Evolutionary conservation across 2,113 vertebrate species (phyloP), one percentile per base, ranked within the genome.

Genomic region (Boleophthalmus pectinirostris): DNA sequence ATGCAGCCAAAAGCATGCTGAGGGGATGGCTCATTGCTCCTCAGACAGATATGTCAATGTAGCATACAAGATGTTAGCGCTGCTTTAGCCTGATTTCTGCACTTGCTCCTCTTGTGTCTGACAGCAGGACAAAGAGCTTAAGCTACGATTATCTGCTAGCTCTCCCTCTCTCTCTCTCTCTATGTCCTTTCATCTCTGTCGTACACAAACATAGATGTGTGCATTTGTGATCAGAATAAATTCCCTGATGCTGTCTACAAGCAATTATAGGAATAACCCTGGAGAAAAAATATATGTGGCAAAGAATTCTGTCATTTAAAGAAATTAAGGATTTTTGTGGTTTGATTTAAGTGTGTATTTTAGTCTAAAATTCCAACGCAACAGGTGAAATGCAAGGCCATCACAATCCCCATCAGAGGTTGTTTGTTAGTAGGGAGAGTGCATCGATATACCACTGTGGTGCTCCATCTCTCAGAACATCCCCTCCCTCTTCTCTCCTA

Each of bases 101-200:
- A 81, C 70, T 75, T 60, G 75, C 85, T 87, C 79, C 88, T 88
- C 83, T 91, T 85, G 86, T 72, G 73, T 67, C 87, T 91, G 91
- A 93, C 92, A 92, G 89, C 87, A 65, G 85, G 81, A 93, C 92
- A 94, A 92, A 90, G 90, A 89, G 75, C 76, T 82, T 80, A 66
- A 86, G 85, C 87, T 79, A 81, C 84, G 58, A 84, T 87, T 87
- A 89, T 87, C 85, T 87, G 89, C 70, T 74, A 72, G 82, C 81
- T 64, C 72, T 77, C 87, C 74, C 83, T 84, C 84, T 66, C 73
- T 82, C 84, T 70, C n/a, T n/a, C n/a, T n/a, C n/a, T n/a, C n/a
- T n/a, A n/a, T n/a, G 73, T 80, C 84, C 33, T 83, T 81, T 86
- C 75, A 88, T 83, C 80, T 86, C 72, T 82, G 71, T 82, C 74